Evolutionary conservation across 1,140 invertebrate species (phyloP), one percentile per base, ranked within the genome.

Genomic region (Melanaphis sacchari): DNA sequence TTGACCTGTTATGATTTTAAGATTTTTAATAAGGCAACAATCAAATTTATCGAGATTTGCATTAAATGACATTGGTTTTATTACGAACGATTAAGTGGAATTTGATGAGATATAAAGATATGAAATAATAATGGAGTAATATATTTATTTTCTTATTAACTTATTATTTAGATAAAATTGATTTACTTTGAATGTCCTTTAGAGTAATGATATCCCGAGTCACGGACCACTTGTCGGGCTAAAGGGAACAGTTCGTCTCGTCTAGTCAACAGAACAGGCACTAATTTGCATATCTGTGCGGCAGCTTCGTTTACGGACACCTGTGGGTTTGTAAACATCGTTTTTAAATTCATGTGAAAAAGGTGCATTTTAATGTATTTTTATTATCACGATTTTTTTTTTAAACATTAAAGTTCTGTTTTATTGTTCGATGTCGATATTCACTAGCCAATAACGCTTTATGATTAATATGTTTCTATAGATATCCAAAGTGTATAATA

Each of bases 301-400:
- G 99, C 98, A 1, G 99, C 99, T 95, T 99, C 99, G 95, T 99
- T 99, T 22, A 99, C 98, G 76, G 98, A 98, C 36, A 99, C 96
- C 97, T 97, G 95, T 46, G 36, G 26, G 24, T 41, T 66, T 4
- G 15, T 66, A 94, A 94, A 91, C 94, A 90, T 26, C 52, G 31
- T 46, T 90, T 41, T 15, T 24, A 88, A 49, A 88, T 24, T n/a
- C 43, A 0, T n/a, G 18, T 36, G 85, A 21, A 46, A 87, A 46
- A 46, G 43, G 21, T n/a, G 26, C 2, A 46, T 87, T 21, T 26
- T 40, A 41, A n/a, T 76, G 31, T n/a, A 76, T n/a, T 76, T n/a
- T 59, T 31, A 59, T 59, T 59, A 31, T 31, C 15, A 31, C 26
- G 31, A 31, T 31, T 31, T 59, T 18, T 54, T 66, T 15, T 76